phyloP scores from a whole-genome alignment of 35 echinoderm and acorn worm genomes.

The Ophioderma brevispina region DNA sequence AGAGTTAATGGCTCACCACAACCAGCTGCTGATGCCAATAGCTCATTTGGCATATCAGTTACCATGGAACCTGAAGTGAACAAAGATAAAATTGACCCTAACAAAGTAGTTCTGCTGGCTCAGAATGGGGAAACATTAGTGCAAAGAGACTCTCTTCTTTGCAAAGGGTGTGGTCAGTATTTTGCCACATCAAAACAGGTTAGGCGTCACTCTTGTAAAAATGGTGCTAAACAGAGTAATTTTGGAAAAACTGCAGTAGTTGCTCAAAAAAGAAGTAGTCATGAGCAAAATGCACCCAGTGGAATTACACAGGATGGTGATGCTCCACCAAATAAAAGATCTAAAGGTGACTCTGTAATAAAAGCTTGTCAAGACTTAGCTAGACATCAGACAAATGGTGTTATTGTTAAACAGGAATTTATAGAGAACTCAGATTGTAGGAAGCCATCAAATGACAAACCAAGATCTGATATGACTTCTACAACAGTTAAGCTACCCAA shows the following conservation, averaged over 20 bases:
- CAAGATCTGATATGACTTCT: no score
- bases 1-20: neutral
- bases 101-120: no score
- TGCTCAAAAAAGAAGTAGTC: neutral
- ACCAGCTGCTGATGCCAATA: no score
- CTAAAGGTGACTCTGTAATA: neutral
- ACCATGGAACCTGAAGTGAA: no score
- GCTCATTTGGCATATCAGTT: no score
- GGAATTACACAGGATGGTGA: neutral
- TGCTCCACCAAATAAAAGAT: neutral
- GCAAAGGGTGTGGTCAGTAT: neutral
- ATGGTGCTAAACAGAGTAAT: neutral
- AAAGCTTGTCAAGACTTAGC: neutral
- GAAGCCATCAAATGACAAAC: neutral
- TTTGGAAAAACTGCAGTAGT: neutral
- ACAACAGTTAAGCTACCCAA: no score
- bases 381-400: neutral
- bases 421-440: neutral
- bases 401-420: neutral
- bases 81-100: no score
- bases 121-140: neutral
- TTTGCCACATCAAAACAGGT: conserved; percentile 1
- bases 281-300: neutral
- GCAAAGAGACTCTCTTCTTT: neutral
- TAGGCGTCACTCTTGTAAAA: neutral